A percentile compares a stretch with the other conserved stretches of the same genome.
Evolutionary conservation across 2,797 vertebrate genomes (phyloP).

Genomic region (Sternarchorhynchus goeldii): DNA sequence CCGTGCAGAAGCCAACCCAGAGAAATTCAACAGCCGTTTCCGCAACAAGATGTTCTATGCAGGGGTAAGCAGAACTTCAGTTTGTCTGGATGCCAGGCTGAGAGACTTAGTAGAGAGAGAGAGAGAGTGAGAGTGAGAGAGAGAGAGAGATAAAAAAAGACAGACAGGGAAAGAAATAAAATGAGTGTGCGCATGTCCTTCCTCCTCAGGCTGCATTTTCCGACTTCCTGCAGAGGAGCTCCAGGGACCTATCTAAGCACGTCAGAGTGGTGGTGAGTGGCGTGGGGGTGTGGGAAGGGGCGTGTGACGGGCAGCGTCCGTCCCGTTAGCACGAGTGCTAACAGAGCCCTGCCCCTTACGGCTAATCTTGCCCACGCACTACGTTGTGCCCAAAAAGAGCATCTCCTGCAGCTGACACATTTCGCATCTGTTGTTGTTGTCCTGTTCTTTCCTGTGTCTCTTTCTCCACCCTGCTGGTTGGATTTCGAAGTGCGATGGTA

Average conservation of each 20-base stretch:
- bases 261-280: conserved; percentile 97
- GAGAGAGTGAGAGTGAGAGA: conserved; percentile 11
- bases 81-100: conserved; percentile 17
- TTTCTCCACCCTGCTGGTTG: conserved; percentile 8
- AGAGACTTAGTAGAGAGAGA: neutral
- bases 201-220: conserved; percentile 91
- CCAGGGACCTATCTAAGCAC: conserved; percentile 97
- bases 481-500: conserved; percentile 89
- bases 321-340: conserved; percentile 18
- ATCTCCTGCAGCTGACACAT: conserved; percentile 3
- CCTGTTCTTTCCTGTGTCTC: conserved; percentile 1
- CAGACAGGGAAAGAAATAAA: conserved; percentile 10
- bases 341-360: neutral
- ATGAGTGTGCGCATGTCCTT: conserved; percentile 37
- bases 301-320: conserved; percentile 30
- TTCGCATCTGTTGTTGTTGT: conserved; percentile 24
- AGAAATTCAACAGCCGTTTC: conserved; percentile 99
- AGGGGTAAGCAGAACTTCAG: conserved; percentile 81
- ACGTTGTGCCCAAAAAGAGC: conserved; percentile 42
- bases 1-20: conserved; percentile 96
- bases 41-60: conserved; percentile 99
- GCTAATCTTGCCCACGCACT: conserved; percentile 35
- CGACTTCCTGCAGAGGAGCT: conserved; percentile 98
- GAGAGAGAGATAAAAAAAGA: neutral
- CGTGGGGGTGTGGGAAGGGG: neutral